Evolutionary conservation across 2,888 invertebrate species (phyloP).

Genomic region (Diarsia brunnea): DNA sequence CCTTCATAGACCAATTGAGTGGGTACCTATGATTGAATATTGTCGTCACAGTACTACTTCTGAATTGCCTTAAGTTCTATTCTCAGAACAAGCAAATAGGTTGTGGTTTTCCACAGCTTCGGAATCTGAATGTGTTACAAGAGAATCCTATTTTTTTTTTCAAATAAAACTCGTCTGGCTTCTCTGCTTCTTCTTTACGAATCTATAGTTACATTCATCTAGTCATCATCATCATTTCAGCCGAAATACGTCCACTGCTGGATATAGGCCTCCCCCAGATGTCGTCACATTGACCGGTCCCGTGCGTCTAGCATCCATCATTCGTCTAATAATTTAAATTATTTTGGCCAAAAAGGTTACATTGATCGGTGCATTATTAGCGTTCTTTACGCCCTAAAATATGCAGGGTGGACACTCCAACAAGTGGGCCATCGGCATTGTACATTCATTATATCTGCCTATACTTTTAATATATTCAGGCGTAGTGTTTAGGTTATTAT

Average conservation of each 20-base stretch:
- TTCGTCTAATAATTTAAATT: not conserved
- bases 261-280: too few relatives aligned
- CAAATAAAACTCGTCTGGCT: not conserved
- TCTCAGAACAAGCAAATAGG: not conserved
- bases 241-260: too few relatives aligned
- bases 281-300: too few relatives aligned
- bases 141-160: not conserved
- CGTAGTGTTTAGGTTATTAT: not conserved
- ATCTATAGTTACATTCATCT: not conserved
- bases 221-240: too few relatives aligned
- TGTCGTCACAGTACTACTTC: not conserved
- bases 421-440: not conserved
- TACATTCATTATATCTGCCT: not conserved
- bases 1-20: constrained; percentile 19
- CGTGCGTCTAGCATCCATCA: not conserved
- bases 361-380: not conserved
- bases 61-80: not conserved
- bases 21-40: not conserved
- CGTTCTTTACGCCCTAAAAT: not conserved
- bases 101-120: not conserved
- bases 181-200: not conserved
- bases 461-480: not conserved
- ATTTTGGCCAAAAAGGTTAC: not conserved
- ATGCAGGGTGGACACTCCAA: not conserved
- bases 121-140: not conserved